Percentiles rank a stretch among this genome's conserved stretches.
Evolutionary conservation across 2,797 vertebrate species (phyloP).

Genomic region (Mus minutoides): DNA sequence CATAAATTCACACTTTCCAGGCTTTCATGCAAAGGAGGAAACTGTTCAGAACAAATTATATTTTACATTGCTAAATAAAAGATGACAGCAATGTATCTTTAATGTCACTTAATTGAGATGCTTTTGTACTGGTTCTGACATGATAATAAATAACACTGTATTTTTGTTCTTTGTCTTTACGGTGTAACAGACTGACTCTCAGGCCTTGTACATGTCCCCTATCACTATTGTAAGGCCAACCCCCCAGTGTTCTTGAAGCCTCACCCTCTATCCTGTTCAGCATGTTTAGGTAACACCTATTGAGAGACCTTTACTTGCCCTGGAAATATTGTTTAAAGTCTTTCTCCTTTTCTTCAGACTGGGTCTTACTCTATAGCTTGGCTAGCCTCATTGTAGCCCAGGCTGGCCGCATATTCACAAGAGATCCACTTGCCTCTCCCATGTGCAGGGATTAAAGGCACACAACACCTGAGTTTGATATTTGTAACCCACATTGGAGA

Average conservation of each 20-base stretch:
- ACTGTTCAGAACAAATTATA: conserved; percentile 2
- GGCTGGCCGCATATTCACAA: not conserved
- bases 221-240: not conserved
- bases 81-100: not conserved
- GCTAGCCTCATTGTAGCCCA: not conserved
- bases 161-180: not conserved
- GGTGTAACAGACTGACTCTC: not conserved
- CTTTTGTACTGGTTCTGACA: not conserved
- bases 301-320: not conserved
- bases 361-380: not conserved
- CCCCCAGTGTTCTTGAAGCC: not conserved
- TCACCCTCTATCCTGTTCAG: not conserved
- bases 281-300: not conserved
- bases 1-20: conserved; percentile 74
- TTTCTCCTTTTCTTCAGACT: not conserved
- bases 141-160: not conserved
- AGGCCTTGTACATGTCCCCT: not conserved
- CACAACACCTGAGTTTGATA: not conserved
- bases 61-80: conserved; percentile 68
- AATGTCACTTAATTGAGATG: not conserved
- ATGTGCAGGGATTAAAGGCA: not conserved
- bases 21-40: conserved; percentile 73
- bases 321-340: not conserved
- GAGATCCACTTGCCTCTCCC: not conserved
- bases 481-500: not conserved